These are phyloP conservation scores for Catajapyx aquilonaris DNA, from an alignment of 1,140 invertebrate species.

Conservation along the genomic window DNA sequence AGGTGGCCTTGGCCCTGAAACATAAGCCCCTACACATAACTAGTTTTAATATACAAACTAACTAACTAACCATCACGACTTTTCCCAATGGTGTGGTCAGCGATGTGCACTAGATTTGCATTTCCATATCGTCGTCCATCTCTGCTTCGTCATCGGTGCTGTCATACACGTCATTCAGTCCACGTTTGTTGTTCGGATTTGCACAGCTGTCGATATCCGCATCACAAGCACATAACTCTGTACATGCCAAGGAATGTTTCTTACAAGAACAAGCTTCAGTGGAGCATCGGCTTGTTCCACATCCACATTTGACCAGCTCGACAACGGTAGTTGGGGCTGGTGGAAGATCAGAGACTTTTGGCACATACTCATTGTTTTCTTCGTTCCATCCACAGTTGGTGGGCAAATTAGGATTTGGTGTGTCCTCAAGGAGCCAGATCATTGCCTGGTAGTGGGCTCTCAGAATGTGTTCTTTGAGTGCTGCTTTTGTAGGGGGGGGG, in stretches of 20 bases:
- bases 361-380: no score
- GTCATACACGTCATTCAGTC: neutral
- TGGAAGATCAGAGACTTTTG: neutral
- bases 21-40: no score
- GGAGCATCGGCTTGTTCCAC: conserved; percentile 1
- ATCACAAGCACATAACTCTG: no score
- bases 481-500: no score
- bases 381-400: no score
- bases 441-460: conserved; percentile 1
- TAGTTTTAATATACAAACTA: no score
- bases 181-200: conserved; percentile 1
- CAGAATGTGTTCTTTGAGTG: no score
- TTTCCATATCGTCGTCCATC: conserved; percentile 1
- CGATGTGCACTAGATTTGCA: conserved; percentile 6
- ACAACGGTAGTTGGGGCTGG: neutral
- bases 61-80: no score
- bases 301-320: conserved; percentile 1
- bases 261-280: neutral
- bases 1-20: no score
- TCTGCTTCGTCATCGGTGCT: conserved; percentile 1
- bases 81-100: no score
- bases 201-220: conserved; percentile 1
- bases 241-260: neutral
- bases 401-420: no score
- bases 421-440: neutral